Evolutionary conservation across 2,888 invertebrate species (phyloP).

Genomic region (Andricus curvator): DNA sequence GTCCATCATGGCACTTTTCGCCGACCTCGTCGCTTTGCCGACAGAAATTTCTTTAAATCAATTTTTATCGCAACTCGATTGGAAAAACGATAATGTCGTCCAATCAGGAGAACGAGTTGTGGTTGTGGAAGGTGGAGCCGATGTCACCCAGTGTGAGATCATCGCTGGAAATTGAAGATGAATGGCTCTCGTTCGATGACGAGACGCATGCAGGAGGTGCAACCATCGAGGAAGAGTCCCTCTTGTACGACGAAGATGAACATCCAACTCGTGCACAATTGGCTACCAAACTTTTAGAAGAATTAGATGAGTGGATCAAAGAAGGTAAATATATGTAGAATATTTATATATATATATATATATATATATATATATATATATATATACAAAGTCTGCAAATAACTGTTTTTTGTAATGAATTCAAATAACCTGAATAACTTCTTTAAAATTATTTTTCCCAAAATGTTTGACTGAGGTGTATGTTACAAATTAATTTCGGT

Average conservation of each 20-base stretch:
- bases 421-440: too few relatives aligned
- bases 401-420: too few relatives aligned
- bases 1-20: conserved; percentile 90
- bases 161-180: conserved; percentile 72
- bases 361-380: too few relatives aligned
- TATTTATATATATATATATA: too few relatives aligned
- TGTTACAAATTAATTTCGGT: too few relatives aligned
- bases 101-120: conserved; percentile 67
- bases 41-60: conserved; percentile 79
- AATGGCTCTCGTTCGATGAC: conserved; percentile 72
- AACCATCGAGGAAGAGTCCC: conserved; percentile 60
- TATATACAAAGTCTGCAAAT: too few relatives aligned
- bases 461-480: too few relatives aligned
- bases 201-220: conserved; percentile 64
- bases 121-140: conserved; percentile 80
- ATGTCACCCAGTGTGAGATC: conserved; percentile 78
- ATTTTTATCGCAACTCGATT: conserved; percentile 65
- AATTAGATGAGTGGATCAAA: conserved; percentile 79
- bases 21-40: conserved; percentile 83
- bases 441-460: too few relatives aligned
- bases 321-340: conserved; percentile 14
- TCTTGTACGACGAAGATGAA: conserved; percentile 72
- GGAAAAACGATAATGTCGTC: conserved; percentile 66
- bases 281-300: conserved; percentile 84
- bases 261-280: conserved; percentile 79